Evolutionary conservation across 1,140 invertebrate genomes (phyloP), one percentile per base, ranked within the genome.

Genomic region (Drosophila bipectinata): DNA sequence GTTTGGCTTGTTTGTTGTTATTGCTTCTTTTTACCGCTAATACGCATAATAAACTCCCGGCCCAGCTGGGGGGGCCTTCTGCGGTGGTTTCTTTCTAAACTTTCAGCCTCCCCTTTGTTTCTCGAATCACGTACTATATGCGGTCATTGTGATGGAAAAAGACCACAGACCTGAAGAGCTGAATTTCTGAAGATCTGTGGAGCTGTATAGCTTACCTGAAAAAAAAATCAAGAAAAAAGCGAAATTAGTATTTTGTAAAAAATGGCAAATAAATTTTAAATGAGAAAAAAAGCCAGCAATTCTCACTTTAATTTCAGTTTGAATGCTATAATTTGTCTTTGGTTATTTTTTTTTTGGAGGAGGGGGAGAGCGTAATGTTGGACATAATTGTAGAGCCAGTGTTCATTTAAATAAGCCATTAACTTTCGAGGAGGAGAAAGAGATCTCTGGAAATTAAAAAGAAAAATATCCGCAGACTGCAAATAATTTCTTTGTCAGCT

Each of bases 241-340:
- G 83, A 88, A 88, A 87, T 87, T 82, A 72, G 75, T 76, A 69
- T 69, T 56, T 48, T 24, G 49, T 34, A 45, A 44, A 77, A 74
- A 76, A 72, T 69, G 47, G 55, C 61, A 48, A 66, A 69, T 60
- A 55, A 63, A 75, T 47, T 57, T 64, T 4, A 44, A 44, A 12
- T 3, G 10, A 18, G 26, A 24, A 32, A 14, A 21, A 55, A 55
- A 30, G 8, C 18, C 14, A 18, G 18, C 30, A 28, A 48, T 28
- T 32, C 44, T 14, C 34, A 53, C 49, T 67, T 75, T 56, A 61
- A 77, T 77, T 69, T 56, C 30, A 60, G 51, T 76, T 76, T 76
- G 51, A 76, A 76, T 60, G 60, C 24, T 37, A 34, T 34, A 41
- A 44, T 51, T 34, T 73, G 34, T 28, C 10, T 15, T 4, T 18